Evolutionary conservation across 2,113 vertebrate genomes (phyloP).

Genomic region (Microtus oregoni): DNA sequence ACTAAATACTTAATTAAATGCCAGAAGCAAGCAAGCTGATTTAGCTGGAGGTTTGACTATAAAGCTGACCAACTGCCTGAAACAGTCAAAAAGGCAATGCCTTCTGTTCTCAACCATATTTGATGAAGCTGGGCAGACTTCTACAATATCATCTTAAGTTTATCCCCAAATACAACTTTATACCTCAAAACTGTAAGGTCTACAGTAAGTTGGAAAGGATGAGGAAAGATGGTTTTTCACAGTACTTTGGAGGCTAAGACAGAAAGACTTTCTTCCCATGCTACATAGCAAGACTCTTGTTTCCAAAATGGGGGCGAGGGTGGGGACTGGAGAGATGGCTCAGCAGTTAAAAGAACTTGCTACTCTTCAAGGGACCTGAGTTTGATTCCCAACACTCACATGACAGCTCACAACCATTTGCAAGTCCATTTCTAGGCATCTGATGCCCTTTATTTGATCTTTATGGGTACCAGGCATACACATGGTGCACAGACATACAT

Average conservation of each 20-base stretch:
- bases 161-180: not conserved
- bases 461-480: not conserved
- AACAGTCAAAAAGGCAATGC: not conserved
- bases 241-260: not conserved
- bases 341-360: not conserved
- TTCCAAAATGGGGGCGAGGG: not conserved
- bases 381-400: not conserved
- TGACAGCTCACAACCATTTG: not conserved
- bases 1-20: slow-evolving; percentile 30
- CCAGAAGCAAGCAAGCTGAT: slow-evolving; percentile 21
- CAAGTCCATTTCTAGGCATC: not conserved
- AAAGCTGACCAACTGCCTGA: not conserved
- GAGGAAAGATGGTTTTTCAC: slow-evolving; percentile 32
- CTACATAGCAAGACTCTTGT: not conserved
- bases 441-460: not conserved
- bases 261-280: not conserved
- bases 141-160: slow-evolving; percentile 28
- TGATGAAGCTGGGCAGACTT: not conserved
- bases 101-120: not conserved
- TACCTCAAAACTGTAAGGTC: not conserved
- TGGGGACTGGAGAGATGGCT: too few relatives aligned
- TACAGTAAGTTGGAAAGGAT: not conserved
- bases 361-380: not conserved
- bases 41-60: not conserved
- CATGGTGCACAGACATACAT: not conserved